Base-by-base conservation (phyloP, 1,140 invertebrate species). In the Heliconius congener region DNA sequence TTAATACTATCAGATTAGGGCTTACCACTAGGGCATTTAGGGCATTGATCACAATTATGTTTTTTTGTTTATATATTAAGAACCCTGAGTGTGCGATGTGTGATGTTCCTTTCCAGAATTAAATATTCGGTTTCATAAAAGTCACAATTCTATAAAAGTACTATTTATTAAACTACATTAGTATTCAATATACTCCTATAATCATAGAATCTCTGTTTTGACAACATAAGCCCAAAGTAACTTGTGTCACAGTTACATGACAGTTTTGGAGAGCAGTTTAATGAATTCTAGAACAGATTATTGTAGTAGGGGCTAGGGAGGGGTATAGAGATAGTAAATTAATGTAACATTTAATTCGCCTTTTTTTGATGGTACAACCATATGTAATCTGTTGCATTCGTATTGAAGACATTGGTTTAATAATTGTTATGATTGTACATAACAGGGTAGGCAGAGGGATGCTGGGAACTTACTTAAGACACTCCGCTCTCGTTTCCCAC, bases 281-380 rank as follows among this genome's bases (percentile, higher is more conserved):
- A 82, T 82, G 71, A 76, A 73, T 73, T 76, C 71, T n/a, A 39
- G 70, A 34, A 78, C 71, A 72, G 46, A 73, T 81, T 23, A 57
- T 57, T 57, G 19, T 55, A 57, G 55, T 13, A 66, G 27, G 30
- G 13, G 23, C 60, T 66, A 13, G 60, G 60, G 11, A 27, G 16
- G 11, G 27, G 23, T 66, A 66, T 23, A 9, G n/a, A 5, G 60
- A 16, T 16, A 66, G 11, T 30, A 30, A 66, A 66, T 66, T 66
- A 11, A 27, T 66, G 30, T 66, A 52, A 30, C 60, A 13, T n/a
- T 66, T 66, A 3, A 11, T 60, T 11, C n/a, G 9, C 11, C 9
- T 9, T 0, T 11, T n/a, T 8, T 60, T n/a, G n/a, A n/a, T 23
- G 19, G 57, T 27, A 23, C n/a, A 60, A 23, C 16, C 16, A 55